phyloP scores from a whole-genome alignment of 2,797 vertebrate species.

The Myotis daubentonii region DNA sequence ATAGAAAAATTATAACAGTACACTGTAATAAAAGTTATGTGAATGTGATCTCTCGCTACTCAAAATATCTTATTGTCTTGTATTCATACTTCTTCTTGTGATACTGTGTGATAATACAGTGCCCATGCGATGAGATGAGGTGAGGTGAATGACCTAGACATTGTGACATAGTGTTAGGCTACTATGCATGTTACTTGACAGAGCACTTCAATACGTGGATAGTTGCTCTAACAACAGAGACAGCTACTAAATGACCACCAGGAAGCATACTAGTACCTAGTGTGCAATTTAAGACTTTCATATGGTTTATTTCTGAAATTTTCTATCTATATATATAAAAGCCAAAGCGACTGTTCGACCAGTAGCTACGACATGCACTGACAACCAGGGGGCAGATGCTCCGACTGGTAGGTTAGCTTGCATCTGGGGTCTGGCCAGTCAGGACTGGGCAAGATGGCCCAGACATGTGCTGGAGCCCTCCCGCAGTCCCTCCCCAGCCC shows the following conservation, averaged over 20 bases:
- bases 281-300: not conserved
- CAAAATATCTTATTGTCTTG: not conserved
- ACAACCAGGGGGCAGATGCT: too few relatives aligned
- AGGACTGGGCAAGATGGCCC: too few relatives aligned
- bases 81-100: not conserved
- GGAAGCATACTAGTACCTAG: not conserved
- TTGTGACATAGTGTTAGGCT: too few relatives aligned
- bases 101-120: not conserved
- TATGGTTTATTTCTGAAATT: too few relatives aligned
- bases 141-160: not conserved
- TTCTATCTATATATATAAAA: too few relatives aligned
- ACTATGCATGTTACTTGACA: not conserved
- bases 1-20: not conserved
- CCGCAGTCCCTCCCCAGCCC: too few relatives aligned
- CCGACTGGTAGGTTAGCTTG: too few relatives aligned
- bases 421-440: too few relatives aligned
- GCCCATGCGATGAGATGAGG: not conserved
- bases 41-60: too few relatives aligned
- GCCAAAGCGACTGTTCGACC: too few relatives aligned
- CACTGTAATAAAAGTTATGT: not conserved
- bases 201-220: not conserved
- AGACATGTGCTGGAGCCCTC: too few relatives aligned
- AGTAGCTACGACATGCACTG: too few relatives aligned
- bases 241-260: not conserved
- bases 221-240: not conserved